Percentiles rank a stretch among this genome's conserved stretches.
These are phyloP conservation scores for Arctopsyche grandis DNA, from an alignment of 1,140 invertebrate genomes.

Conservation along the genomic window DNA sequence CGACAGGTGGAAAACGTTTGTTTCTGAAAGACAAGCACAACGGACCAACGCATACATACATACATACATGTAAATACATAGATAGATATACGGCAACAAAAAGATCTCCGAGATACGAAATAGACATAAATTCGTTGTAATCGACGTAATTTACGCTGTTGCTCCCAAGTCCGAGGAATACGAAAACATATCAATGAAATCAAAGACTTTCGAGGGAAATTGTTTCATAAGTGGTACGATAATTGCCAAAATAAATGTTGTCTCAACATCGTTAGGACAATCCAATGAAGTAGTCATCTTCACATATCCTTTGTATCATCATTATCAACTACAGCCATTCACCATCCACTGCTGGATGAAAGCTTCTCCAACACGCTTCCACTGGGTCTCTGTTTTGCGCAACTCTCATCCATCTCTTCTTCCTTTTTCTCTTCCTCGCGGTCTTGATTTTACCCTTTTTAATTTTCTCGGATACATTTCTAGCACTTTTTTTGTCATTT, in stretches of 20 bases:
- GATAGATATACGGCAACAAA: slow-evolving; percentile 20
- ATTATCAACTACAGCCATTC: too few relatives aligned
- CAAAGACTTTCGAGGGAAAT: not conserved
- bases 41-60: not conserved
- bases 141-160: slow-evolving; percentile 31
- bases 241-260: too few relatives aligned
- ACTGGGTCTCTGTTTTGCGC: too few relatives aligned
- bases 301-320: too few relatives aligned
- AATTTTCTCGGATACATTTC: too few relatives aligned
- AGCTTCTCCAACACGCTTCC: too few relatives aligned
- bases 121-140: slow-evolving; percentile 37
- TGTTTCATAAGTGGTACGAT: not conserved
- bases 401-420: too few relatives aligned
- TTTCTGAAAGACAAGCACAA: slow-evolving; percentile 43
- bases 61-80: too few relatives aligned
- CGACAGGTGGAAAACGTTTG: slow-evolving; percentile 53
- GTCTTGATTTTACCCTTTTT: too few relatives aligned
- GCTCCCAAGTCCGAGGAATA: not conserved
- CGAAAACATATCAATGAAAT: not conserved
- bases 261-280: not conserved
- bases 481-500: too few relatives aligned
- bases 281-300: not conserved
- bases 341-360: too few relatives aligned
- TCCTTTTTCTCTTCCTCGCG: too few relatives aligned
- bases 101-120: slow-evolving; percentile 10